phyloP scores from a whole-genome alignment of 2,888 invertebrate genomes.

The Melanchra persicariae region DNA sequence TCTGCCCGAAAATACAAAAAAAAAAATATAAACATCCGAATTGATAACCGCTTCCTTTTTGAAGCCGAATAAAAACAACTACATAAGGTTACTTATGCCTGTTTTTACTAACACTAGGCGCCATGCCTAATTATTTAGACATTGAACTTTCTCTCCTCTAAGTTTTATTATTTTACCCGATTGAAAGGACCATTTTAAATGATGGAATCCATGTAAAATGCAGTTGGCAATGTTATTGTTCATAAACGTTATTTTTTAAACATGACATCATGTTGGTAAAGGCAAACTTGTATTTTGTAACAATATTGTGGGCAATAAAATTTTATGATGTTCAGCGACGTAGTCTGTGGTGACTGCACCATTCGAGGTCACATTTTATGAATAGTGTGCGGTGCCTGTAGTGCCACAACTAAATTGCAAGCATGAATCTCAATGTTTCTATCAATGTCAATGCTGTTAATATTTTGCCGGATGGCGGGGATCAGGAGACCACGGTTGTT shows the following conservation, averaged over 20 bases:
- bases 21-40: no score
- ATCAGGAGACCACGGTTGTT: background rate
- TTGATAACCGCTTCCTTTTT: no score
- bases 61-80: no score
- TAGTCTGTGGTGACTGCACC: slow-evolving; percentile 68
- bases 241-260: slow-evolving; percentile 66
- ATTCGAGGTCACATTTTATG: slow-evolving; percentile 73
- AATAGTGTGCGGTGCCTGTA: slow-evolving; percentile 57
- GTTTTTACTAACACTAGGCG: no score
- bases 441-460: slow-evolving; percentile 56
- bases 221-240: slow-evolving; percentile 65
- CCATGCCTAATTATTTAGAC: background rate
- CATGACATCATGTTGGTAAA: slow-evolving; percentile 76
- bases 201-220: slow-evolving; percentile 58
- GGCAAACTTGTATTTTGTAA: slow-evolving; percentile 67
- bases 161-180: slow-evolving; percentile 48
- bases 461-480: slow-evolving; percentile 9
- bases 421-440: slow-evolving; percentile 53
- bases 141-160: background rate
- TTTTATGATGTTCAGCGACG: slow-evolving; percentile 73
- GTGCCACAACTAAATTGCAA: slow-evolving; percentile 66
- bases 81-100: no score
- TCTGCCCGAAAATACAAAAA: no score
- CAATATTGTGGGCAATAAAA: slow-evolving; percentile 74
- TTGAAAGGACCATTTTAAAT: slow-evolving; percentile 40